Evolutionary conservation across 2,888 invertebrate genomes (phyloP).

Genomic region (Bembecia ichneumoniformis): DNA sequence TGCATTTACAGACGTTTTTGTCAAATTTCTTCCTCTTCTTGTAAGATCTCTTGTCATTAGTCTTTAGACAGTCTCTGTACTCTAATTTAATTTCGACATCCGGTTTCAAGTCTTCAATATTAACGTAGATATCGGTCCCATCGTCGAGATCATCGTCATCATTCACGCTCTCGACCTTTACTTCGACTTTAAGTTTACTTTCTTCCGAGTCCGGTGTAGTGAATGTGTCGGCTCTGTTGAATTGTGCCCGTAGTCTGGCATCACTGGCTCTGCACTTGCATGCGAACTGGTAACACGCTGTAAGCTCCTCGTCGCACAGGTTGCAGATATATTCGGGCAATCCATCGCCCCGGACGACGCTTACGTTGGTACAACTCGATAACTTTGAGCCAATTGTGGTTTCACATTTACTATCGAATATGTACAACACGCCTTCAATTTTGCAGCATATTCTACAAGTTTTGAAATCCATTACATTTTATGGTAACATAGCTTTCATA

Average conservation of each 20-base stretch:
- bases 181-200: slow-evolving; percentile 20
- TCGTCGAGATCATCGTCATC: slow-evolving; percentile 14
- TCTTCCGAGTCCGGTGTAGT: slow-evolving; percentile 5
- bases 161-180: slow-evolving; percentile 27
- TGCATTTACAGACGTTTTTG: slow-evolving; percentile 20
- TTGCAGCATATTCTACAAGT: slow-evolving; percentile 42
- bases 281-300: slow-evolving; percentile 34
- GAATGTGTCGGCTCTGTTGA: not conserved
- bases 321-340: slow-evolving; percentile 36
- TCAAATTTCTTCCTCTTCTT: slow-evolving; percentile 20
- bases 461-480: slow-evolving; percentile 24
- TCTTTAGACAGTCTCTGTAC: not conserved
- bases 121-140: slow-evolving; percentile 5
- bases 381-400: slow-evolving; percentile 29
- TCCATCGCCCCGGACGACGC: slow-evolving; percentile 33
- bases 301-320: slow-evolving; percentile 31
- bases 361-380: slow-evolving; percentile 34
- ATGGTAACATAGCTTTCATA: too few species aligned
- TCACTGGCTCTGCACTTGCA: slow-evolving; percentile 44
- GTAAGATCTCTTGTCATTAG: slow-evolving; percentile 10
- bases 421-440: slow-evolving; percentile 24
- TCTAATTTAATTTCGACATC: slow-evolving; percentile 2
- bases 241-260: slow-evolving; percentile 25
- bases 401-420: slow-evolving; percentile 25
- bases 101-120: not conserved